Conservation (phyloP, 2,113 vertebrate species). For the Oryzias celebensis region DNA sequence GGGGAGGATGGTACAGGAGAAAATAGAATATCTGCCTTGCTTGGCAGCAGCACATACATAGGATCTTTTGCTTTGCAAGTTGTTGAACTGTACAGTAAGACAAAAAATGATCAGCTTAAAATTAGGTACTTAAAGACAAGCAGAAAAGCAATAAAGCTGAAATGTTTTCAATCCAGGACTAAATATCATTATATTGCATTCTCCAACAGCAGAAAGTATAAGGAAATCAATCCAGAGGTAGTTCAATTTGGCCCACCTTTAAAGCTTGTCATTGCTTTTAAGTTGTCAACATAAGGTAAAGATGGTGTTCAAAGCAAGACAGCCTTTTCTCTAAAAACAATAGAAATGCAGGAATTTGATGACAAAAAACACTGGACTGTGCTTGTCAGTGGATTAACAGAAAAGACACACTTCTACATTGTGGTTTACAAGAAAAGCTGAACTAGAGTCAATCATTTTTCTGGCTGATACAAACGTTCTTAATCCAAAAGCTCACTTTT, state of each 20-base stretch:
- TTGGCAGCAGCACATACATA: conserved; percentile 27
- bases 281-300: background rate
- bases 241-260: too few species aligned
- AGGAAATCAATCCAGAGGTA: too few species aligned
- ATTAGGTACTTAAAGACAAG: conserved; percentile 19
- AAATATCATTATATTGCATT: background rate
- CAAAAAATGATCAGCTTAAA: conserved; percentile 51
- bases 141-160: conserved; percentile 29
- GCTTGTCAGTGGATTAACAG: background rate
- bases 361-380: background rate
- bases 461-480: too few species aligned
- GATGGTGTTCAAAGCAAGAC: background rate
- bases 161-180: conserved; percentile 29
- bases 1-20: conserved; percentile 35
- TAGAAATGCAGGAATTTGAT: background rate
- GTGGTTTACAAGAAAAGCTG: too few species aligned
- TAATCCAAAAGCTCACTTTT: too few species aligned
- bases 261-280: too few species aligned
- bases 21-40: conserved; percentile 22
- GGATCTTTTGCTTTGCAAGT: conserved; percentile 41
- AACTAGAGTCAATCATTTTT: too few species aligned
- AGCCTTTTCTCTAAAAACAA: background rate
- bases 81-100: conserved; percentile 38
- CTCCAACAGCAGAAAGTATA: too few species aligned
- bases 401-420: too few species aligned